Base-by-base conservation (phyloP, 2,888 invertebrate species). In the Hoplodrina blanda region DNA sequence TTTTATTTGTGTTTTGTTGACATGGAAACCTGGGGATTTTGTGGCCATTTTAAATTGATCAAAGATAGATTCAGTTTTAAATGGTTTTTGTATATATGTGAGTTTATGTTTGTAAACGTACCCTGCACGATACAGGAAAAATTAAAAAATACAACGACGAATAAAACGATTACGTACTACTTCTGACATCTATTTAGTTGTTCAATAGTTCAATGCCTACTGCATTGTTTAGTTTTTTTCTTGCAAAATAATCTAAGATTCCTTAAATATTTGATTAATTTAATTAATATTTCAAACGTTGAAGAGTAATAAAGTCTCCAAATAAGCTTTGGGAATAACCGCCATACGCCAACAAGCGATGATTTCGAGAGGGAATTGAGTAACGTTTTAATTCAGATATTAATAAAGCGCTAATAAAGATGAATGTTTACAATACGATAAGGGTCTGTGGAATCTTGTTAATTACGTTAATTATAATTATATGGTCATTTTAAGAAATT, bases 241-340 rank as follows among this genome's bases (percentile, higher is more conserved):
- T 54, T 25, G 11, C 11, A 66, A 65, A 44, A 19, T 55, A 44
- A 50, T 55, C 19, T 13, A 66, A 17, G 17, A 6, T 65, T n/a
- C 30, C 44, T 19, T 44, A 4, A 33, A 55, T 41, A 68, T 44
- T 62, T 67, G n/a, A 46, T 17, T 46, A 46, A 46, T 46, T 62
- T 55, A n/a, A 73, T 78, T 79, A 73, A 69, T 57, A 81, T 81
- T 78, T 77, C 33, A 61, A 61, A 49, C 41, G 52, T 15, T 41
- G 17, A 60, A 20, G 65, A 70, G 70, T 65, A 77, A 49, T 80
- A 62, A 62, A 61, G 17, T 20, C 55, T 54, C 46, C 10, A 19
- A 81, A 78, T 60, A 64, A 67, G 74, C 52, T 74, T 8, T n/a
- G 82, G 82, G 79, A 80, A 62, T 74, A 69, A 50, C 76, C 17